Conservation (phyloP, 2,888 invertebrate species). For the Drosophila koepferae region DNA sequence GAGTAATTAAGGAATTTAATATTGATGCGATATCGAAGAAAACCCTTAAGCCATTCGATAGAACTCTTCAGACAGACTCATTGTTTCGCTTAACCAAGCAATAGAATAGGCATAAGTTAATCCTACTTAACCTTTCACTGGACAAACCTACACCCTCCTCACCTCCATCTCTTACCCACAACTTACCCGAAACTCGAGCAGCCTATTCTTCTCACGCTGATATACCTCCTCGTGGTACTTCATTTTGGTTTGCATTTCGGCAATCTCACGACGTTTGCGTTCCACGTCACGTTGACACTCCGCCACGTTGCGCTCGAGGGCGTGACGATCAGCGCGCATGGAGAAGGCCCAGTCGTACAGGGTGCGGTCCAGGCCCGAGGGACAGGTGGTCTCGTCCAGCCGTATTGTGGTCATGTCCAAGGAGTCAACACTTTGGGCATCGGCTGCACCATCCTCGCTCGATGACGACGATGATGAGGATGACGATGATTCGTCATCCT, state of each 20-base stretch:
- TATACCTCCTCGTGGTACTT: conserved; percentile 87
- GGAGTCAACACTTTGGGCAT: conserved; percentile 88
- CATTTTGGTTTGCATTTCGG: conserved; percentile 87
- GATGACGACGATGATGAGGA: conserved; percentile 86
- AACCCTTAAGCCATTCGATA: too few relatives aligned
- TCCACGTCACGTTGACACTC: conserved; percentile 88
- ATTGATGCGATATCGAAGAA: background rate
- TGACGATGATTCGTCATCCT: conserved; percentile 86
- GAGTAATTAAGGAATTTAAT: background rate
- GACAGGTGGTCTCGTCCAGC: conserved; percentile 90
- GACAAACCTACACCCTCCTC: background rate
- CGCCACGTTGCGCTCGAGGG: conserved; percentile 87
- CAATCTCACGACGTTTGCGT: conserved; percentile 87
- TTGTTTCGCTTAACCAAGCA: background rate
- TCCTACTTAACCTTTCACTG: too few relatives aligned
- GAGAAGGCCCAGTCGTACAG: conserved; percentile 89
- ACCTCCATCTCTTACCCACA: background rate
- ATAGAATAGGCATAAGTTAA: background rate
- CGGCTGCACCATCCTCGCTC: conserved; percentile 87
- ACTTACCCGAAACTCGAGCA: conserved; percentile 88
- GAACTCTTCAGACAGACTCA: background rate
- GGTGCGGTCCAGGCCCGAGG: conserved; percentile 89
- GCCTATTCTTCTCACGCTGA: conserved; percentile 87
- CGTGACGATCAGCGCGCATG: conserved; percentile 87
- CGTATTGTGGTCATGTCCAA: conserved; percentile 88